Conservation (phyloP, 2,797 vertebrate genomes). For the Gymnocypris eckloni region DNA sequence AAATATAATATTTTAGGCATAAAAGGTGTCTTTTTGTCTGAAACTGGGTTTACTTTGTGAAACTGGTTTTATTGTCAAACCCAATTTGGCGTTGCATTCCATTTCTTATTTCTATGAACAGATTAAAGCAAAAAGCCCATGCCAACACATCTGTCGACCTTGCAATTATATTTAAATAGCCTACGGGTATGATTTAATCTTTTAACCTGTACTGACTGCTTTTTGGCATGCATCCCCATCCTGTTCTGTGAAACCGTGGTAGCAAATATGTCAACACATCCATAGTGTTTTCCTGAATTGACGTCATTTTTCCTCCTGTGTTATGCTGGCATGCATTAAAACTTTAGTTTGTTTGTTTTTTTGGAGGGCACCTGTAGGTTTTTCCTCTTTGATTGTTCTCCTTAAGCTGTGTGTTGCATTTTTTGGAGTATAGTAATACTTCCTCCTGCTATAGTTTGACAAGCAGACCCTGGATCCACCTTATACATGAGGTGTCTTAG, state of each 20-base stretch:
- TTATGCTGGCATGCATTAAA: constrained; percentile 44
- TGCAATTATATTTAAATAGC: background rate
- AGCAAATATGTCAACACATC: constrained; percentile 46
- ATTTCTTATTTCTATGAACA: background rate
- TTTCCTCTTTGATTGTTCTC: constrained; percentile 61
- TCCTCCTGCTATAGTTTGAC: constrained; percentile 56
- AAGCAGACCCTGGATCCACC: constrained; percentile 30
- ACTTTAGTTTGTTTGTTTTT: constrained; percentile 45
- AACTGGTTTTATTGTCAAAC: background rate
- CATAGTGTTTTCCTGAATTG: constrained; percentile 38
- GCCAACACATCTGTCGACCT: background rate
- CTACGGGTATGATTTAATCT: background rate
- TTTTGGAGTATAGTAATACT: constrained; percentile 55
- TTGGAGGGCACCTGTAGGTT: constrained; percentile 51
- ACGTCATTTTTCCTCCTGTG: constrained; percentile 49
- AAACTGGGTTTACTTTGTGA: background rate
- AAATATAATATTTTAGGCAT: background rate
- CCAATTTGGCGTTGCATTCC: background rate
- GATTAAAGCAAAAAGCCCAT: background rate
- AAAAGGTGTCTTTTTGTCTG: background rate
- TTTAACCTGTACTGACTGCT: background rate
- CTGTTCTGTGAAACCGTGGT: constrained; percentile 19
- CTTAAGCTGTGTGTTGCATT: constrained; percentile 53
- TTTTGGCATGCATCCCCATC: constrained; percentile 3
- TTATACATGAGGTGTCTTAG: constrained; percentile 48